Evolutionary conservation across 2,113 vertebrate species (phyloP).

Genomic region (Lipotes vexillifer): DNA sequence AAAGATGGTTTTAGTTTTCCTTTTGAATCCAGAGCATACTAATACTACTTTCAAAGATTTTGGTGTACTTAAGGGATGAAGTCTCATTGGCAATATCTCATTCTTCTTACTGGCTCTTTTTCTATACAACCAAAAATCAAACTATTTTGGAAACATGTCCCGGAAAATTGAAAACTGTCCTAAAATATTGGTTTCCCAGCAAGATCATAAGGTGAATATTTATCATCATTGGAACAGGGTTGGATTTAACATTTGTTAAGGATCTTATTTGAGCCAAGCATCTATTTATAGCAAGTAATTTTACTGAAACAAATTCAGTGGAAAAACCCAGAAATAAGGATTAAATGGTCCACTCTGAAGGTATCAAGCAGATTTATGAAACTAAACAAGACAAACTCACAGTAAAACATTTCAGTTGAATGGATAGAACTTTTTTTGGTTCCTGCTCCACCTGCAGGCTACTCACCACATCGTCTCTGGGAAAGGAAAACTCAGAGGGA

Average conservation of each 20-base stretch:
- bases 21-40: not conserved
- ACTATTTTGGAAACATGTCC: not conserved
- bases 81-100: not conserved
- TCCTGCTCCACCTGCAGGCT: not conserved
- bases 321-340: not conserved
- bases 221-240: not conserved
- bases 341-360: not conserved
- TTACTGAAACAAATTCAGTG: not conserved
- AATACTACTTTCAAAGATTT: not conserved
- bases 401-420: not conserved
- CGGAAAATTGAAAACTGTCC: not conserved
- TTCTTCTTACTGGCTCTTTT: not conserved
- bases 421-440: not conserved
- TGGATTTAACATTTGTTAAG: not conserved
- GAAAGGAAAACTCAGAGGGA: not conserved
- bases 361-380: not conserved
- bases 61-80: not conserved
- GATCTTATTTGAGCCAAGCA: not conserved
- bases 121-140: not conserved
- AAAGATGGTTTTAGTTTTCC: not conserved
- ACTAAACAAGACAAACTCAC: not conserved
- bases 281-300: not conserved
- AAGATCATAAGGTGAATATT: not conserved
- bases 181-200: not conserved
- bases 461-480: not conserved